Base-by-base conservation (phyloP, 2,113 vertebrate genomes). In the Nibea coibor region DNA sequence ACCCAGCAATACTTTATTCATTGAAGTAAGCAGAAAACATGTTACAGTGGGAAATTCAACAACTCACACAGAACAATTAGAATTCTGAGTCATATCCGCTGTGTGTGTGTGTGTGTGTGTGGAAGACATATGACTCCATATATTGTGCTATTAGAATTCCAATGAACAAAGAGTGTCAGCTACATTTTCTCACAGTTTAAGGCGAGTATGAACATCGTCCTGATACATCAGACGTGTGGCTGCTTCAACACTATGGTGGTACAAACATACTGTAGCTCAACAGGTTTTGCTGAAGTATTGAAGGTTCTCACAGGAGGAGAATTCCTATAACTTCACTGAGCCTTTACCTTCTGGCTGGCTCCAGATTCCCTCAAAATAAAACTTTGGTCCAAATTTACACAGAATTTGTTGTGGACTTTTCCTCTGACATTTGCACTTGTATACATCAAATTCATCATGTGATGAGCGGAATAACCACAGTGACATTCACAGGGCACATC, bases 1-100 rank as follows among this genome's bases (percentile, higher is more conserved):
- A 69, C 24, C 22, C 16, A 54, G 48, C 7, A 28, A 31, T 16
- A 54, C 42, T 65, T 64, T 64, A 72, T 79, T 64, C 35, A 51
- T 22, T 9, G 59, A 56, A 39, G 47, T 42, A 51, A 5, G 26
- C 19, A 69, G 47, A 53, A 61, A 51, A 61, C 56, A 51, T 5
- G 15, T 53, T 20, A 22, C 47, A 53, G n/a, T 10, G 26, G 10
- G 7, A 54, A 16, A 54, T 24, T 42, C 31, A 53, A 45, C 47
- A 59, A 62, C 19, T 50, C 6, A 67, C 24, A 19, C 22, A 50
- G 4, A 48, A 51, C 24, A 54, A 35, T 19, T 50, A 10, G 0
- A 24, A 39, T 39, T 7, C 35, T 39, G 35, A 39, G 8, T 39
- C 7, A 39, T 39, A 9, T 31, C 4, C 28, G 4, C 5, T 6